Percentiles rank a stretch among this genome's conserved stretches.
Evolutionary conservation across 2,113 vertebrate species (phyloP).

Genomic region (Pseudopodoces humilis): DNA sequence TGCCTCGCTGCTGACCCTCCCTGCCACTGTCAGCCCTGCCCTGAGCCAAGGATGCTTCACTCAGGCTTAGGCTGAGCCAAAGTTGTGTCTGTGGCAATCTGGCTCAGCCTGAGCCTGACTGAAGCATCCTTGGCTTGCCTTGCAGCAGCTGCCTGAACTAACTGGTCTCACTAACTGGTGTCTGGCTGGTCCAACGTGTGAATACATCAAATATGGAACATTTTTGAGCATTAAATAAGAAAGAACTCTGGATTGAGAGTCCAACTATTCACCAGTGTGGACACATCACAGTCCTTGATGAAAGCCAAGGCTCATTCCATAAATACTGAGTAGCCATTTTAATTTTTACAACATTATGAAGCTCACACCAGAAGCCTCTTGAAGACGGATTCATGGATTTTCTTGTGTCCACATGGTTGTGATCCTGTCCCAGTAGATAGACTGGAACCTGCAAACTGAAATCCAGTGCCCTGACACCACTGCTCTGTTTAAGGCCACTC

Average conservation of each 20-base stretch:
- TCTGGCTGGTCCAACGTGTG: not conserved
- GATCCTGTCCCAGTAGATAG: not conserved
- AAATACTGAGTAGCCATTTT: not conserved
- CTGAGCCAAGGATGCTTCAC: not conserved
- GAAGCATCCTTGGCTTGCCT: not conserved
- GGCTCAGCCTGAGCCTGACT: not conserved
- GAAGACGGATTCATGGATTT: not conserved
- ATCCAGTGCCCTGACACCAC: not conserved
- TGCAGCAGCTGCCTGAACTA: not conserved
- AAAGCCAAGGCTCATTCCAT: not conserved
- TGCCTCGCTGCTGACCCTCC: not conserved
- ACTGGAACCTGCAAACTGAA: not conserved
- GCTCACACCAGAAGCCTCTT: not conserved
- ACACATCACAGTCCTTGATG: not conserved
- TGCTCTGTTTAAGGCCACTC: not conserved
- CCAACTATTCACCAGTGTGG: not conserved
- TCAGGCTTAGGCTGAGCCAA: not conserved
- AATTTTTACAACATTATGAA: not conserved
- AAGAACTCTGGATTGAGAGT: not conserved
- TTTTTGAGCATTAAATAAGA: not conserved
- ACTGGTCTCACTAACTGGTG: rapidly evolving
- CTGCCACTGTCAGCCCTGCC: not conserved
- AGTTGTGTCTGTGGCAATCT: not conserved
- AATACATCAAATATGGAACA: not conserved
- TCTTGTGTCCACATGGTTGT: not conserved